Conservation (phyloP, 2,888 invertebrate genomes). For the Phlogophora meticulosa region DNA sequence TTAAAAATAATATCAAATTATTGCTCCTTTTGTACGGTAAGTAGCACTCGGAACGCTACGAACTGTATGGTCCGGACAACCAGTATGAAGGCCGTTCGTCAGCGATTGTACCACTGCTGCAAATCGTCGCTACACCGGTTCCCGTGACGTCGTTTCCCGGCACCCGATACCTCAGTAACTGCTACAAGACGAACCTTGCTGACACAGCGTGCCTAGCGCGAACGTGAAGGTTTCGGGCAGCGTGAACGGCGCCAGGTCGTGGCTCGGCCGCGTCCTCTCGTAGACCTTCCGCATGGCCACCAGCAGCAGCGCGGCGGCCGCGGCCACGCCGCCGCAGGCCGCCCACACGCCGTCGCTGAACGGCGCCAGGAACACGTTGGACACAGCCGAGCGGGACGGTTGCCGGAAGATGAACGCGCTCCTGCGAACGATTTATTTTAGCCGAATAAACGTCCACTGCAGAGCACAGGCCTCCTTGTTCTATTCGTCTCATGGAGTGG, state of each 20-base stretch:
- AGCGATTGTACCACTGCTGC: background rate
- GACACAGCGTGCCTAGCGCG: constrained; percentile 91
- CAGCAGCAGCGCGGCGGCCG: constrained; percentile 68
- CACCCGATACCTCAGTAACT: constrained; percentile 2
- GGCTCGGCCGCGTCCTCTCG: constrained; percentile 42
- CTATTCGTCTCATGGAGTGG: no score
- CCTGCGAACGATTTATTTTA: constrained; percentile 69
- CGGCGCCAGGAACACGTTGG: constrained; percentile 92
- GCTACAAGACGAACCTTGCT: constrained; percentile 87
- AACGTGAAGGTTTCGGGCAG: constrained; percentile 88
- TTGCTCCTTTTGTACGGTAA: no score
- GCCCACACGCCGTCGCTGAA: constrained; percentile 91
- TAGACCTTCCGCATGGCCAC: constrained; percentile 62
- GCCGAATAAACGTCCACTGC: background rate
- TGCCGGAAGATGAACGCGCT: constrained; percentile 92
- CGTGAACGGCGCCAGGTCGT: constrained; percentile 69
- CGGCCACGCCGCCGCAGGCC: constrained; percentile 71
- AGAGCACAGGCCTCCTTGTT: no score
- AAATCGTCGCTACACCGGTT: background rate
- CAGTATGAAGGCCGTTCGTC: background rate
- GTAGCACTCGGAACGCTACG: no score
- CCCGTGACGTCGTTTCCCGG: no score
- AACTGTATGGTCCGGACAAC: background rate
- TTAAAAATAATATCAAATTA: no score
- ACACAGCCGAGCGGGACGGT: constrained; percentile 91